Base-by-base conservation (phyloP, 2,113 vertebrate genomes). In the Crotalus horridus region DNA sequence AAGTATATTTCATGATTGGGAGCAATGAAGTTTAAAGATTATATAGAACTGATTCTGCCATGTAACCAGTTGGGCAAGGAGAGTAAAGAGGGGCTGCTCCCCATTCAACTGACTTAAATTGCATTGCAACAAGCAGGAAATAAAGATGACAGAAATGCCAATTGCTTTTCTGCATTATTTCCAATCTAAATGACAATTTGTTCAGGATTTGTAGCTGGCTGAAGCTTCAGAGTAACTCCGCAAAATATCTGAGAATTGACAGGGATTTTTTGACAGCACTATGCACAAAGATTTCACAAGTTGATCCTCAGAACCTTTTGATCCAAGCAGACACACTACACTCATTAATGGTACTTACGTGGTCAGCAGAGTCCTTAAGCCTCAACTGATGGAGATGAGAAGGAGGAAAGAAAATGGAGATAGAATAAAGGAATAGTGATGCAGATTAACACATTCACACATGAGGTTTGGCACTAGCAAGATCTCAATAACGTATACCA, bases 271-370 rank as follows among this genome's bases (percentile, higher is more conserved):
- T 96, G 97, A 97, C 96, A 97, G 97, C 95, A 94, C 96, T 93
- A 90, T 94, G 96, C 95, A 96, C 95, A 97, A 96, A 96, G 96
- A 97, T 96, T 94, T 95, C 97, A 98, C 95, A 96, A 95, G 94
- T 95, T 64, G 96, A 97, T 97, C 96, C 95, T 96, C 97, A 97
- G 95, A 97, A 95, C 97, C 97, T 95, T 96, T 95, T 97, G 95
- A 95, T 96, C 97, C 98, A 98, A 97, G 97, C 96, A 93, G 97
- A 97, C 98, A 98, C 97, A 97, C 96, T 98, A 98, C 97, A 97
- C 96, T 98, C 98, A 98, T 98, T 97, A 97, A 98, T 98, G 97
- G 97, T 99, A 99, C 99, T 99, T 98, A 99, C 99, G 97, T 99
- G 98, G 97, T 99, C 99, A 97, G 98, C 98, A 97, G 98, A 98